These are phyloP conservation scores for Spheniscus humboldti DNA, from an alignment of 2,797 vertebrate species.

Conservation along the genomic window DNA sequence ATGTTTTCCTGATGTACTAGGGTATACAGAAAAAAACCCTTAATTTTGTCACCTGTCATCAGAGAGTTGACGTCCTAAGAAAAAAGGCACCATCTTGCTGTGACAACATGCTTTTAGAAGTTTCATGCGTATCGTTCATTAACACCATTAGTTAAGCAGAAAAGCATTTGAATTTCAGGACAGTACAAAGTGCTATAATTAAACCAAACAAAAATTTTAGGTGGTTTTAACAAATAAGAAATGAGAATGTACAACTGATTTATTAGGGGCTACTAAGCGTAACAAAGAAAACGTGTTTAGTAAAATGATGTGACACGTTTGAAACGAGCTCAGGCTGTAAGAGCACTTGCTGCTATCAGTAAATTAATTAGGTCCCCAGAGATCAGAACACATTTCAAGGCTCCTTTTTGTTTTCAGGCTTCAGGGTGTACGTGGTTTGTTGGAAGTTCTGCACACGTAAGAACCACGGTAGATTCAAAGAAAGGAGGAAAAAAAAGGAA, in stretches of 20 bases:
- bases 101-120: neutral
- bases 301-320: neutral
- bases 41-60: neutral
- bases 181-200: constrained; percentile 7
- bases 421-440: neutral
- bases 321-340: neutral
- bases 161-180: neutral
- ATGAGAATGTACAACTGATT: neutral
- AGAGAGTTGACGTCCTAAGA: neutral
- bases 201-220: neutral
- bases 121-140: neutral
- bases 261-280: neutral
- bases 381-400: constrained; percentile 42
- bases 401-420: constrained; percentile 37
- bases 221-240: constrained; percentile 11
- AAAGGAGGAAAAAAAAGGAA: neutral
- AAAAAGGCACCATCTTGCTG: neutral
- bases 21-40: neutral
- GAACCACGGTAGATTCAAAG: neutral
- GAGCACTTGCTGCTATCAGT: constrained; percentile 41
- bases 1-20: neutral
- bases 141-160: neutral
- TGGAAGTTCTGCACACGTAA: constrained; percentile 1
- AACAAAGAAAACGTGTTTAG: constrained; percentile 6
- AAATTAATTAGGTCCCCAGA: constrained; percentile 64